phyloP scores from a whole-genome alignment of 2,888 invertebrate species.

The Endomychus coccineus region DNA sequence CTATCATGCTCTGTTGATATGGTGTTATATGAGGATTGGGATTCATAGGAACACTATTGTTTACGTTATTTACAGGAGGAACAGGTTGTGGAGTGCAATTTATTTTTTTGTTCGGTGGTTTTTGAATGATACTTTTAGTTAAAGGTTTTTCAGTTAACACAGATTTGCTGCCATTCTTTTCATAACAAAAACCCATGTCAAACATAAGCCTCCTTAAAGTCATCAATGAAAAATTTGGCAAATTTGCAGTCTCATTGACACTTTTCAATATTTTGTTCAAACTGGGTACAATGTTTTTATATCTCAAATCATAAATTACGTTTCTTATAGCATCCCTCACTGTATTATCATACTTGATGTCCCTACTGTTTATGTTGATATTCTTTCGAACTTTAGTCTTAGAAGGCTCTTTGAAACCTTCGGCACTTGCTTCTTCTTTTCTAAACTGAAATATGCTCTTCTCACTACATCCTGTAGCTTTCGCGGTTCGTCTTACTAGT shows the following conservation, averaged over 20 bases:
- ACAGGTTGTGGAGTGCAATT: too few species aligned
- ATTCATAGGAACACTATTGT: conserved; percentile 12
- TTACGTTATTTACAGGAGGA: conserved; percentile 6
- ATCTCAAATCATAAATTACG: conserved; percentile 39
- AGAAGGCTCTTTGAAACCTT: conserved; percentile 40
- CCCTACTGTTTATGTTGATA: conserved; percentile 40
- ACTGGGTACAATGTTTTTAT: conserved; percentile 36
- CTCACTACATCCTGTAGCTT: conserved; percentile 42
- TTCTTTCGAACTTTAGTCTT: conserved; percentile 40
- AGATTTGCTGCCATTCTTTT: conserved; percentile 38
- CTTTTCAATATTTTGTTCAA: conserved; percentile 38
- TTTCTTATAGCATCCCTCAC: conserved; percentile 37
- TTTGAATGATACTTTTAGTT: too few species aligned
- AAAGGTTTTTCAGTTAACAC: conserved; percentile 34
- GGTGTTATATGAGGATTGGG: conserved; percentile 11
- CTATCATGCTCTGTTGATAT: conserved; percentile 6
- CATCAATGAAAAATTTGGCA: conserved; percentile 42
- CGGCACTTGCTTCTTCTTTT: conserved; percentile 40
- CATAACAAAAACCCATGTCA: conserved; percentile 43
- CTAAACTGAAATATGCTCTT: conserved; percentile 42
- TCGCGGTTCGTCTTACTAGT: conserved; percentile 37
- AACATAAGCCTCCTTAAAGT: conserved; percentile 38
- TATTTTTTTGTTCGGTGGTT: too few species aligned
- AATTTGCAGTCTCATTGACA: conserved; percentile 31
- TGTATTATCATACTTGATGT: conserved; percentile 38